Evolutionary conservation across 1,140 invertebrate genomes (phyloP).

Genomic region (Pseudomyrmex flavicornis): DNA sequence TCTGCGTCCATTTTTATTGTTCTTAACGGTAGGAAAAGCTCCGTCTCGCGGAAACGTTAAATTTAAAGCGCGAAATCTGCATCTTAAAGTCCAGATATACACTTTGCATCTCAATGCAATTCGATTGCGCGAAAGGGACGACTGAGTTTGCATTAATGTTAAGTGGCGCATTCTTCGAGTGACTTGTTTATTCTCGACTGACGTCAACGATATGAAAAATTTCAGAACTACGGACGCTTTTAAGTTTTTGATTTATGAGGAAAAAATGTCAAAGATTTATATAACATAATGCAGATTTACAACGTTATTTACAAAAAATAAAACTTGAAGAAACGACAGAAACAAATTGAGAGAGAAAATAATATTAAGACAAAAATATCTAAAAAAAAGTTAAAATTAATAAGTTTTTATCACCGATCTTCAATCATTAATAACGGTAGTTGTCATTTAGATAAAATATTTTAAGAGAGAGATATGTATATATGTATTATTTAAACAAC

Average conservation of each 20-base stretch:
- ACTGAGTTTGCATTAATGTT: slow-evolving; percentile 48
- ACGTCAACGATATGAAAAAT: slow-evolving; percentile 7
- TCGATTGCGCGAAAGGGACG: slow-evolving; percentile 15
- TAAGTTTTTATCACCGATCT: too few species aligned
- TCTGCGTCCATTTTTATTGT: slow-evolving; percentile 21
- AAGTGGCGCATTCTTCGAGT: slow-evolving; percentile 20
- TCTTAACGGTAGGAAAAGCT: slow-evolving; percentile 19
- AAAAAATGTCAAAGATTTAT: neutral
- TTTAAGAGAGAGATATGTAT: too few species aligned
- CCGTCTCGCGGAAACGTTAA: neutral
- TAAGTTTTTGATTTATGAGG: neutral
- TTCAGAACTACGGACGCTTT: neutral
- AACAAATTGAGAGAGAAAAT: too few species aligned
- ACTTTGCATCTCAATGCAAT: slow-evolving; percentile 54
- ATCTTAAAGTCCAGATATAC: slow-evolving; percentile 44
- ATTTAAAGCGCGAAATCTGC: slow-evolving; percentile 31
- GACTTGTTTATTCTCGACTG: slow-evolving; percentile 21
- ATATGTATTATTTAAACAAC: too few species aligned
- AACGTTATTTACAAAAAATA: neutral
- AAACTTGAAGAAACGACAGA: too few species aligned
- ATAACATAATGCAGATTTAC: neutral
- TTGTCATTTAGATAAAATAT: too few species aligned
- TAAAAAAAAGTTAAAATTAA: too few species aligned
- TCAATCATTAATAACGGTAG: too few species aligned
- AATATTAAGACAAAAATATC: too few species aligned